These are phyloP conservation scores for Papilio protenor DNA, from an alignment of 2,888 invertebrate species.

Conservation along the genomic window DNA sequence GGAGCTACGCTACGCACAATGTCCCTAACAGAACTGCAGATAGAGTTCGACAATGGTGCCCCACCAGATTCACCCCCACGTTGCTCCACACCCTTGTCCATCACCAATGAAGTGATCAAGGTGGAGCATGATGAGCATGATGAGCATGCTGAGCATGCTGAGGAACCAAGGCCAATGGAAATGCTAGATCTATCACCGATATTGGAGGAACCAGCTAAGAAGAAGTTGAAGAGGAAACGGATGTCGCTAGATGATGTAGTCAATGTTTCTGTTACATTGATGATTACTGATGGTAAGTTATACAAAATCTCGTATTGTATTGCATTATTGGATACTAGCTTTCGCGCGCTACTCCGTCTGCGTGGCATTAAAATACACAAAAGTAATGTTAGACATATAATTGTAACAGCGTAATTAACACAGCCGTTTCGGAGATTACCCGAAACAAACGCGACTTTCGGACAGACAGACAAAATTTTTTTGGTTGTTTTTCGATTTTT, in stretches of 20 bases:
- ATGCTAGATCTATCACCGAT: conserved; percentile 36
- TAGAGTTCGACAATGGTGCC: conserved; percentile 63
- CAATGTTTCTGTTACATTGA: conserved; percentile 50
- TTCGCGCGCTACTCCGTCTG: too few species aligned
- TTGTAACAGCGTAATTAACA: too few species aligned
- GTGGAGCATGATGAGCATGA: too few species aligned
- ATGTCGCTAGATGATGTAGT: conserved; percentile 51
- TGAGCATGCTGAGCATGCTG: not conserved
- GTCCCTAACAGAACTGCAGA: conserved; percentile 70
- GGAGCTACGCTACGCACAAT: conserved; percentile 54
- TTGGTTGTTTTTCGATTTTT: too few species aligned
- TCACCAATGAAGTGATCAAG: conserved; percentile 2
- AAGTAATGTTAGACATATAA: too few species aligned
- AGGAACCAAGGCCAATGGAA: conserved; percentile 29
- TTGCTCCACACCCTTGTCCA: conserved; percentile 42
- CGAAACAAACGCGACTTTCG: too few species aligned
- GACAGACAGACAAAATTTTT: too few species aligned
- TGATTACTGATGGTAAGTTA: conserved; percentile 56
- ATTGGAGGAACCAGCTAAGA: conserved; percentile 47
- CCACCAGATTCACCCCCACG: conserved; percentile 51
- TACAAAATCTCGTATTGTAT: not conserved
- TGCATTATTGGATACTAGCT: too few species aligned
- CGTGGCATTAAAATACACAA: too few species aligned
- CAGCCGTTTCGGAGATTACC: too few species aligned
- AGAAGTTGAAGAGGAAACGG: conserved; percentile 58